A percentile compares a stretch with the other conserved stretches of the same genome.
phyloP scores from a whole-genome alignment of 2,888 invertebrate genomes.

The Bugulina stolonifera region DNA sequence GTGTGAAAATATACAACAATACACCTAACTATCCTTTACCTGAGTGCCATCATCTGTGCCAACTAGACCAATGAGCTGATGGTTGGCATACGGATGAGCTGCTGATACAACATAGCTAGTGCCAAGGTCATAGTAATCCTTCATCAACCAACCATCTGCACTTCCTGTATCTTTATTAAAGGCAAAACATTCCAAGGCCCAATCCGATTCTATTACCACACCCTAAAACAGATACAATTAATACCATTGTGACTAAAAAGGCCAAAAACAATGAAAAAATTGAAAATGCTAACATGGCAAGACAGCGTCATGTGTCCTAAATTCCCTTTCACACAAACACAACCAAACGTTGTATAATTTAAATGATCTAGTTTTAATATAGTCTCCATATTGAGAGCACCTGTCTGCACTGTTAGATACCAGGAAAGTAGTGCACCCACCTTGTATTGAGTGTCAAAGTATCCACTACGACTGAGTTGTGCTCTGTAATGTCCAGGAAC shows the following conservation, averaged over 20 bases:
- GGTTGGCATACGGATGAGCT: constrained; percentile 17
- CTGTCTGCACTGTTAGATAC: too few relatives aligned
- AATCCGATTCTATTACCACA: constrained; percentile 14
- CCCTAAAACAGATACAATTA: not conserved
- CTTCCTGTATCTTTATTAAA: constrained; percentile 22
- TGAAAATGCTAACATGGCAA: not conserved
- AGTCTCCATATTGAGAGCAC: too few relatives aligned
- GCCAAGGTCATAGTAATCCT: constrained; percentile 20
- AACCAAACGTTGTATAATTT: too few relatives aligned
- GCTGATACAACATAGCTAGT: constrained; percentile 19
- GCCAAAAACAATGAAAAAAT: too few relatives aligned
- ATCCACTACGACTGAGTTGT: constrained; percentile 20
- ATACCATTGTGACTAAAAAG: too few relatives aligned
- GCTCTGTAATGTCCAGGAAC: constrained; percentile 19
- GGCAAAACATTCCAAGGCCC: constrained; percentile 20
- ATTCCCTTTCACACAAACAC: too few relatives aligned
- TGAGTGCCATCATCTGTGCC: constrained; percentile 7
- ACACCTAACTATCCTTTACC: not conserved
- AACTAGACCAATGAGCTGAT: constrained; percentile 20
- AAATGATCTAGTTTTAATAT: too few relatives aligned
- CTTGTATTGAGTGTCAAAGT: constrained; percentile 25
- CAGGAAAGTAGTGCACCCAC: too few relatives aligned
- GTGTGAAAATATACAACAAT: too few relatives aligned
- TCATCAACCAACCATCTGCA: constrained; percentile 23
- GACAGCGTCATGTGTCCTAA: not conserved